A percentile compares a stretch with the other conserved stretches of the same genome.
These are phyloP conservation scores for Diadophis punctatus DNA, from an alignment of 2,113 vertebrate genomes.

Conservation along the genomic window DNA sequence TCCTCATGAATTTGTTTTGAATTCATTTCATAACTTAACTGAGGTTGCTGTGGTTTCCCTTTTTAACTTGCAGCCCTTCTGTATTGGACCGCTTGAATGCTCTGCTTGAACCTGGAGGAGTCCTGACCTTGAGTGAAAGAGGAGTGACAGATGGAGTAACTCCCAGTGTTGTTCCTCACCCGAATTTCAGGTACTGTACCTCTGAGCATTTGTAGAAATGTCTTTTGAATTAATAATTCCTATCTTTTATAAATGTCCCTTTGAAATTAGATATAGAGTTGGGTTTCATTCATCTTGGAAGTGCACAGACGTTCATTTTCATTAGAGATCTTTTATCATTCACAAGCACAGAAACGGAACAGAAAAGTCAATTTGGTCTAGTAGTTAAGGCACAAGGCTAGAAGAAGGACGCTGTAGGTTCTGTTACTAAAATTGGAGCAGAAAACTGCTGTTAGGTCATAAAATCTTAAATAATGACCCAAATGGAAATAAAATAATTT, in stretches of 20 bases:
- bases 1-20: neutral
- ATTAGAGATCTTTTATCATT: neutral
- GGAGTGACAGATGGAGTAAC: slow-evolving; percentile 89
- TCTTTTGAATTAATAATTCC: neutral
- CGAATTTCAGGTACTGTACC: slow-evolving; percentile 86
- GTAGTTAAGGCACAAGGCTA: neutral
- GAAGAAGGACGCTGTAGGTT: neutral
- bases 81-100: slow-evolving; percentile 96
- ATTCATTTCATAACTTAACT: neutral
- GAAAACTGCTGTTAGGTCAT: neutral
- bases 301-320: neutral
- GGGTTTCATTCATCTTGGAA: neutral
- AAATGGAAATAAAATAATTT: neutral
- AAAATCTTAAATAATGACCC: neutral
- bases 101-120: slow-evolving; percentile 89
- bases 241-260: neutral
- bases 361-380: neutral
- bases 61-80: slow-evolving; percentile 77
- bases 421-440: neutral
- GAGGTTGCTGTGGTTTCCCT: neutral
- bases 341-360: neutral
- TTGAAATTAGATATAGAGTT: neutral
- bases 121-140: slow-evolving; percentile 91
- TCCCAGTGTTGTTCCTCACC: slow-evolving; percentile 83
- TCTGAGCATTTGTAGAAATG: slow-evolving; percentile 1